These are phyloP conservation scores for Neotoxoptera formosana DNA, from an alignment of 1,140 invertebrate species.

Conservation along the genomic window DNA sequence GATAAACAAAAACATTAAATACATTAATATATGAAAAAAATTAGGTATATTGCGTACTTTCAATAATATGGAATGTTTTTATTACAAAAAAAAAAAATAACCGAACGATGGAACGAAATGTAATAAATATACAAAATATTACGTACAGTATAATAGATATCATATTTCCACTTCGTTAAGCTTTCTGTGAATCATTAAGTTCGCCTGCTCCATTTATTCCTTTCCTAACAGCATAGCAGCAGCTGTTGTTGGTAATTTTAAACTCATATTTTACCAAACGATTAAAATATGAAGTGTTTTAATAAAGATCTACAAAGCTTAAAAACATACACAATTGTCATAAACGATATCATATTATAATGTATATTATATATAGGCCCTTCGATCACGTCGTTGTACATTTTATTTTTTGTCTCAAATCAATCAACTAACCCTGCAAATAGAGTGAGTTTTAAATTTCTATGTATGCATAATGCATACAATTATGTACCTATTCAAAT, in stretches of 20 bases:
- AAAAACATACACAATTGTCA: neutral
- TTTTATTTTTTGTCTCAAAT: neutral
- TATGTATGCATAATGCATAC: neutral
- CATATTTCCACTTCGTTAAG: conserved; percentile 29
- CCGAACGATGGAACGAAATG: neutral
- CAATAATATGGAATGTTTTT: neutral
- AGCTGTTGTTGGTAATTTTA: neutral
- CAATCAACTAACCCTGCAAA: neutral
- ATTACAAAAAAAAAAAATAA: neutral
- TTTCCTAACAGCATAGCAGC: no score
- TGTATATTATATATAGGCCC: no score
- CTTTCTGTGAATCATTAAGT: conserved; percentile 28
- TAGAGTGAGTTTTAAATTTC: neutral
- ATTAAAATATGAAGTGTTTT: neutral
- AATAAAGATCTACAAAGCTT: neutral
- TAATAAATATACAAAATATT: conserved; percentile 1
- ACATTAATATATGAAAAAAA: neutral
- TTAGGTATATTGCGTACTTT: neutral
- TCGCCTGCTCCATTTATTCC: neutral
- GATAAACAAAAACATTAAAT: neutral
- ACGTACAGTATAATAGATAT: neutral
- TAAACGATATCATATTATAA: neutral
- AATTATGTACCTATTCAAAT: no score
- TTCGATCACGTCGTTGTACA: neutral
- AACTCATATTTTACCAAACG: neutral